Evolutionary conservation across 2,888 invertebrate species (phyloP).

Genomic region (Catocala nupta): DNA sequence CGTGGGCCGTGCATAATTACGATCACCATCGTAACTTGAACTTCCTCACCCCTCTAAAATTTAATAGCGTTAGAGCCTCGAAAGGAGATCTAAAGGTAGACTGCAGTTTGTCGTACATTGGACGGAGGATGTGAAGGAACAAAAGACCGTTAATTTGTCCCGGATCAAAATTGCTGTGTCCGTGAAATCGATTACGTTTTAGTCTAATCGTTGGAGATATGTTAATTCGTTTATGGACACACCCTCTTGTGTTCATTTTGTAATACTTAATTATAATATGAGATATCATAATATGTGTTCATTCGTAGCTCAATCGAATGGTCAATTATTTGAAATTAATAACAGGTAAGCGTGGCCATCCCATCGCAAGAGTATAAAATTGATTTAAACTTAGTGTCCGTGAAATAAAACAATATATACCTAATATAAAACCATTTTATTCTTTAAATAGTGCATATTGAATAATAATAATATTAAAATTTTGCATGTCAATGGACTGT

Average conservation of each 20-base stretch:
- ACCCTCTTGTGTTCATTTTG: background rate
- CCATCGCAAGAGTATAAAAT: no score
- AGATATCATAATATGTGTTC: no score
- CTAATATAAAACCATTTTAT: no score
- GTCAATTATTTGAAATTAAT: no score
- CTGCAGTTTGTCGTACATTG: conserved; percentile 45
- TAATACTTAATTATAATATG: background rate
- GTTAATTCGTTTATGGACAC: conserved; percentile 2
- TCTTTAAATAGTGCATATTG: no score
- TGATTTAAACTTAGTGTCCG: no score
- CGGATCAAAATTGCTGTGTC: conserved; percentile 61
- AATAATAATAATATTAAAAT: no score
- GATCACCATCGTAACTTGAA: conserved; percentile 52
- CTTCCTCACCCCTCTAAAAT: conserved; percentile 29
- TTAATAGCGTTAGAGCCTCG: background rate
- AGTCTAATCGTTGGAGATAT: conserved; percentile 32
- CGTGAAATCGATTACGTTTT: conserved; percentile 64
- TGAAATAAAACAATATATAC: no score
- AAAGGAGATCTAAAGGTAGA: background rate
- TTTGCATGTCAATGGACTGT: no score
- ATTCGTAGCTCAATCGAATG: no score
- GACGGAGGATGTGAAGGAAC: conserved; percentile 51
- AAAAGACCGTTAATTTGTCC: conserved; percentile 65
- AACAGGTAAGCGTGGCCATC: no score
- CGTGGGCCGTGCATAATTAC: conserved; percentile 73